Evolutionary conservation across 2,888 invertebrate species (phyloP).

Genomic region (Geophilus truncorum): DNA sequence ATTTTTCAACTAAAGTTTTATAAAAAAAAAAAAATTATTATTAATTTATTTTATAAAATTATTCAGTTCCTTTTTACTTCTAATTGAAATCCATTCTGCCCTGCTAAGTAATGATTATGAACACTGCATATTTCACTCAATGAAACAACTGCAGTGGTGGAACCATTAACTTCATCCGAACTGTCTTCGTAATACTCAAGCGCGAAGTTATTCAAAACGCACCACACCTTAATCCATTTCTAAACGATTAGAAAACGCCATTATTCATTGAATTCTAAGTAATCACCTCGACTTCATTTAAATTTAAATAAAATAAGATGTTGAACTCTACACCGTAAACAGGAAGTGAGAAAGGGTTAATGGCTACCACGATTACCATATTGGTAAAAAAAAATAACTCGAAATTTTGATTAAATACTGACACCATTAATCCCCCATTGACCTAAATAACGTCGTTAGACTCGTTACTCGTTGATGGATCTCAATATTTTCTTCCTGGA

Average conservation of each 20-base stretch:
- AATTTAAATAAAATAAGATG: background rate
- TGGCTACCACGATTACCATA: background rate
- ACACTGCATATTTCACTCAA: background rate
- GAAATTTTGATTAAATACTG: too few relatives aligned
- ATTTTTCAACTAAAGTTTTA: constrained; percentile 65
- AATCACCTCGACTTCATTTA: too few relatives aligned
- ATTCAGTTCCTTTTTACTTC: too few relatives aligned
- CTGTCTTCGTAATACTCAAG: background rate
- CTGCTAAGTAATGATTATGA: background rate
- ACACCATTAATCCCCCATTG: too few relatives aligned
- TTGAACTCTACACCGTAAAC: background rate
- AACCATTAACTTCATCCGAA: background rate
- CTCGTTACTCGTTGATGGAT: too few relatives aligned
- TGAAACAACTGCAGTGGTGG: background rate
- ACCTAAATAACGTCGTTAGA: too few relatives aligned
- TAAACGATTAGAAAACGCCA: background rate
- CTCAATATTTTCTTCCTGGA: too few relatives aligned
- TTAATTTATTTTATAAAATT: too few relatives aligned
- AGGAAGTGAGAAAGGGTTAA: background rate
- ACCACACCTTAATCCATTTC: background rate
- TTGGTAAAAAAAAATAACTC: too few relatives aligned
- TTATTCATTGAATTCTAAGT: background rate
- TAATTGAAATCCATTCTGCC: background rate
- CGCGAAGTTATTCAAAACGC: background rate
- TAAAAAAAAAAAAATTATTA: constrained; percentile 27